phyloP scores from a whole-genome alignment of 1,140 invertebrate species.

The Drosophila arizonae region DNA sequence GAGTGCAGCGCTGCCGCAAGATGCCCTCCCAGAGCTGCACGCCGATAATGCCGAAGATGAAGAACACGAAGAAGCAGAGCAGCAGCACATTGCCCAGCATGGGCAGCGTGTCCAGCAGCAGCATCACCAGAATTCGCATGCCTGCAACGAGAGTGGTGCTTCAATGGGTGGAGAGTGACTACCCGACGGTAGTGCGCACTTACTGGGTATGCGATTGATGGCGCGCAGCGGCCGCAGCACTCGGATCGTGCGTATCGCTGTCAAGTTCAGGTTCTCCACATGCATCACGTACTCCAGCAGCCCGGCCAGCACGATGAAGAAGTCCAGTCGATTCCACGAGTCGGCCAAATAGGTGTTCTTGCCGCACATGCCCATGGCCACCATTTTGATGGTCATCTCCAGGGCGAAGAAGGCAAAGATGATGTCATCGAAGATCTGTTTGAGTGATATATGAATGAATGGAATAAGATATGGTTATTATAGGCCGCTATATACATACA shows the following conservation, averaged over 20 bases:
- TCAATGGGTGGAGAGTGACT: not conserved
- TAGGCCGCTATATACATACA: not conserved
- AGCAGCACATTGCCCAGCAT: slow-evolving; percentile 99
- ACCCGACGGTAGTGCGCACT: slow-evolving; percentile 83
- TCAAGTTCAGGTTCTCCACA: slow-evolving; percentile 98
- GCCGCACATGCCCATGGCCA: slow-evolving; percentile 98
- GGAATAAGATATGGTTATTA: too few relatives aligned
- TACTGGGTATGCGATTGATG: slow-evolving; percentile 99
- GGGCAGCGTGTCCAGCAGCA: slow-evolving; percentile 98
- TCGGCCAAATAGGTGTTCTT: slow-evolving; percentile 97
- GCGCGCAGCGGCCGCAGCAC: slow-evolving; percentile 97
- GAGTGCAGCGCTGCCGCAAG: slow-evolving; percentile 95
- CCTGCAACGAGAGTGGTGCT: slow-evolving; percentile 85
- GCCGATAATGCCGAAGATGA: slow-evolving; percentile 99
- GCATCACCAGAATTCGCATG: slow-evolving; percentile 99
- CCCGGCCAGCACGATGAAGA: slow-evolving; percentile 98
- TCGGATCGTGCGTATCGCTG: slow-evolving; percentile 98
- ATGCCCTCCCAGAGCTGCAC: slow-evolving; percentile 99
- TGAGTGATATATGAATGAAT: too few relatives aligned
- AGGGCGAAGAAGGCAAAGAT: slow-evolving; percentile 99
- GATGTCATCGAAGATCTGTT: slow-evolving; percentile 97
- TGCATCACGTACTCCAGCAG: slow-evolving; percentile 97
- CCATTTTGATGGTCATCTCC: slow-evolving; percentile 99
- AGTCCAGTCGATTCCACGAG: slow-evolving; percentile 99
- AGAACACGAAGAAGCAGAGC: slow-evolving; percentile 99